Base-by-base conservation (phyloP, 2,888 invertebrate genomes). In the Lacanobia oleracea region DNA sequence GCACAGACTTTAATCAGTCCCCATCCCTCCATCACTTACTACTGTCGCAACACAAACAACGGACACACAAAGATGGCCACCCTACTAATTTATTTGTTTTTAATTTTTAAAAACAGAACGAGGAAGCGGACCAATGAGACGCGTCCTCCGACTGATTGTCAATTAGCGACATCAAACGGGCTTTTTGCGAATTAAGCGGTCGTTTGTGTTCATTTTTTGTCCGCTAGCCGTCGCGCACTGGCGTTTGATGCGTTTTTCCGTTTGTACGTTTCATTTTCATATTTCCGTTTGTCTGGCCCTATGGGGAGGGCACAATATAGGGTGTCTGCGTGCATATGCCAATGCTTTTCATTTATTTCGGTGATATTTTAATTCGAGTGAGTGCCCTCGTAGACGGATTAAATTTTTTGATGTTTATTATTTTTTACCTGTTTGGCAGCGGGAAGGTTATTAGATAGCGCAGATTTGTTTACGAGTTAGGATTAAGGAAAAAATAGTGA, bases 81-180 rank as follows among this genome's bases (percentile, higher is more conserved):
- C 89, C 91, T 85, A 87, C 86, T 92, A 91, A 94, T 94, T 93
- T 94, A 94, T 95, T 95, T 95, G 94, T 95, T 93, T 95, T 94
- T 93, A 95, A 94, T 95, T 95, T 95, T 95, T 94, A 91, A 94
- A 95, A 95, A 94, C 92, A 91, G 94, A 94, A 94, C 93, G 91
- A 90, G 93, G 93, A 92, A 92, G 90, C 92, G 88, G 89, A 90
- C 94, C 95, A 95, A 95, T 95, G 95, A 94, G 93, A 94, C 95
- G 93, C 95, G 93, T 93, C 96, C 95, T 90, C 92, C 92, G 91
- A 88, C 93, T 96, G 96, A 96, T 95, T 95, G 96, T 96, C 96
- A 96, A 96, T 96, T 96, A 96, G 95, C 91, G 93, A 96, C 95
- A 95, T 96, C 96, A 96, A 96, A 96, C 95, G 96, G 94, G 94